Evolutionary conservation across 2,888 invertebrate genomes (phyloP).

Genomic region (Trichogramma dendrolimi): DNA sequence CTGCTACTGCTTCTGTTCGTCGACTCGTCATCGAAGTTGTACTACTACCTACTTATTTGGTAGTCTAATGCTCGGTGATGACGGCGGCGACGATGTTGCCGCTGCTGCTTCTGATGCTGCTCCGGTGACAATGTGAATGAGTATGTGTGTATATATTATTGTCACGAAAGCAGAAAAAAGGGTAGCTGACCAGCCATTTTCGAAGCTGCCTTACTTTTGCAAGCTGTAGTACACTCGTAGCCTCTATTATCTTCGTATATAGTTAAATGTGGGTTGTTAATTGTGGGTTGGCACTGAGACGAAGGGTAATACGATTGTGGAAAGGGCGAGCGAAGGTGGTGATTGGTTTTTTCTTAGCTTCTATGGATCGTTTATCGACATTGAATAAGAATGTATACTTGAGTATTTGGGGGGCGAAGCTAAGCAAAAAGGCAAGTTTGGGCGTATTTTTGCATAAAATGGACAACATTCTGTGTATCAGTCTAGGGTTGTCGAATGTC

Average conservation of each 20-base stretch:
- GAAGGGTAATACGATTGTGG: not conserved
- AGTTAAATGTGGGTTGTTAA: not conserved
- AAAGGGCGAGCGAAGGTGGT: not conserved
- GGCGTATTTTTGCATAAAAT: too few relatives aligned
- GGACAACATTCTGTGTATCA: too few relatives aligned
- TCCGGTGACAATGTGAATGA: slow-evolving; percentile 34
- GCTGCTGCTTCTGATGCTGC: slow-evolving; percentile 15
- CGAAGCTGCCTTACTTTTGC: not conserved
- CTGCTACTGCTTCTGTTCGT: too few relatives aligned
- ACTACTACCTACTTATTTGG: slow-evolving; percentile 49
- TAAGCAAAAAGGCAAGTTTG: too few relatives aligned
- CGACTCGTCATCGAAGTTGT: slow-evolving; percentile 4
- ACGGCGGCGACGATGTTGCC: slow-evolving; percentile 17
- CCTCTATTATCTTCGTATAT: slow-evolving; percentile 11
- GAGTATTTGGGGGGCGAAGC: too few relatives aligned
- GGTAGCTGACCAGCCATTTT: slow-evolving; percentile 10
- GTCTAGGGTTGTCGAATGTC: too few relatives aligned
- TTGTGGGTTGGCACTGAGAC: not conserved
- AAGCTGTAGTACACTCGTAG: too few relatives aligned
- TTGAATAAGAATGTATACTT: too few relatives aligned
- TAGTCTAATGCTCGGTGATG: slow-evolving; percentile 49
- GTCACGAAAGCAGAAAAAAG: slow-evolving; percentile 1
- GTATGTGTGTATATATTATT: slow-evolving; percentile 10
- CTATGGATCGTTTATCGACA: too few relatives aligned
- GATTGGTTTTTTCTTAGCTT: not conserved